Base-by-base conservation (phyloP, 2,113 vertebrate genomes). In the Lophura nycthemera region DNA sequence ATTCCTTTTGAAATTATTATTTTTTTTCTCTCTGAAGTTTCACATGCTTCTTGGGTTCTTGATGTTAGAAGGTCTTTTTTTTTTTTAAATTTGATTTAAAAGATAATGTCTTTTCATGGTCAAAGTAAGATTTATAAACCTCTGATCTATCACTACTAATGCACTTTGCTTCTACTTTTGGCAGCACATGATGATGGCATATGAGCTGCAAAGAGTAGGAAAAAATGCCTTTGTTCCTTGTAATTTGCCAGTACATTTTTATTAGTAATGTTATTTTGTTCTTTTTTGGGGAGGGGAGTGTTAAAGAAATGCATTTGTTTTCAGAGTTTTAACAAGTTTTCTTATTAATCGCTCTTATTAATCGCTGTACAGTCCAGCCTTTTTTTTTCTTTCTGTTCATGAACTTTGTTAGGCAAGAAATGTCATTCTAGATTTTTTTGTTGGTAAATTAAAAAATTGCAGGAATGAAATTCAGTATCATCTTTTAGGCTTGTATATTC, bases 401-500 rank as follows among this genome's bases (percentile, higher is more conserved):
- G 8, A 82, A 60, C 36, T 88, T 69, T 36, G 13, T 78, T 79
- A 48, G 5, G 36, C 19, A 15, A 83, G 74, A 57, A 30, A 36
- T 2, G 12, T 38, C 1, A 6, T 5, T 52, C 81, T 38, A 24
- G 25, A 30, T 38, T 57, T 74, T 79, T 74, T 14, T 14, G 52
- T 30, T 71, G 20, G 65, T 86, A 20, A 75, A 52, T 85, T 93
- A 65, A 77, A 73, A 83, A 83, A 65, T 81, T 45, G 75, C 21
- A 27, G 12, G 19, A 83, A 16, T 95, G 52, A 88, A 95, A 90
- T 81, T 86, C 89, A 92, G 7, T 95, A 66, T 97, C 76, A 92
- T 90, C 78, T 96, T 96, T 30, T 75, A 98, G 98, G 96, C 54
- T 87, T 95, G 52, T 98, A 9, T 98, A 98, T 95, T 97, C 98